Conservation (phyloP, 2,113 vertebrate species). For the Lagopus leucura region DNA sequence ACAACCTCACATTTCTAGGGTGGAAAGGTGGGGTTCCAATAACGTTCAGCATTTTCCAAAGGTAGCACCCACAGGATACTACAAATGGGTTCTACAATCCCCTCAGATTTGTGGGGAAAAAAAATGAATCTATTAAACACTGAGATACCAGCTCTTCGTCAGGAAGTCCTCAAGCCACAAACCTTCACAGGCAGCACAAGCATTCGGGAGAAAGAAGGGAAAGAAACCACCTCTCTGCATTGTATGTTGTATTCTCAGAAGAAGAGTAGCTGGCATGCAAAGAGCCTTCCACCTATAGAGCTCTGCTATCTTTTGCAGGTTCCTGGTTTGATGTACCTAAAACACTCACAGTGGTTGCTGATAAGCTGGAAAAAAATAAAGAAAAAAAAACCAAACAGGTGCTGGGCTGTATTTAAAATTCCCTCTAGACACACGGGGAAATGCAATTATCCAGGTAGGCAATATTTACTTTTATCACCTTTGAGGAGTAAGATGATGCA, state of each 20-base stretch:
- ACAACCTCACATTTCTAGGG: neutral
- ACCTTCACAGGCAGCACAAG: accelerated
- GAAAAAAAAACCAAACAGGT: too few relatives aligned
- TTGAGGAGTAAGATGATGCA: neutral
- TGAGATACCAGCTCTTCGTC: neutral
- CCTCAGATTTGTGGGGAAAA: neutral
- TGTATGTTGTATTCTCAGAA: neutral
- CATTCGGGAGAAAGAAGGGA: neutral
- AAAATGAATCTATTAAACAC: neutral
- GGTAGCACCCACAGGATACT: neutral
- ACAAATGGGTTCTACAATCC: neutral
- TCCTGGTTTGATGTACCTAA: neutral
- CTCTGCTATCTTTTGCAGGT: neutral
- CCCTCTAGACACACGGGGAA: neutral
- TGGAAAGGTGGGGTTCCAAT: neutral
- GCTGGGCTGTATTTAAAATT: neutral
- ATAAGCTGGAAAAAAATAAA: neutral
- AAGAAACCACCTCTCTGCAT: neutral
- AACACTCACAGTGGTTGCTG: neutral
- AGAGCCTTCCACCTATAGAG: too few relatives aligned
- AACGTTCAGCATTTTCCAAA: neutral
- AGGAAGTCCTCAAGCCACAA: neutral
- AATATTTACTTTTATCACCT: neutral
- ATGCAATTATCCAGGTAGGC: neutral
- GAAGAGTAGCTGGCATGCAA: neutral